A percentile compares a stretch with the other conserved stretches of the same genome.
Conservation (phyloP, 1,140 invertebrate genomes). For the Sitophilus oryzae region DNA sequence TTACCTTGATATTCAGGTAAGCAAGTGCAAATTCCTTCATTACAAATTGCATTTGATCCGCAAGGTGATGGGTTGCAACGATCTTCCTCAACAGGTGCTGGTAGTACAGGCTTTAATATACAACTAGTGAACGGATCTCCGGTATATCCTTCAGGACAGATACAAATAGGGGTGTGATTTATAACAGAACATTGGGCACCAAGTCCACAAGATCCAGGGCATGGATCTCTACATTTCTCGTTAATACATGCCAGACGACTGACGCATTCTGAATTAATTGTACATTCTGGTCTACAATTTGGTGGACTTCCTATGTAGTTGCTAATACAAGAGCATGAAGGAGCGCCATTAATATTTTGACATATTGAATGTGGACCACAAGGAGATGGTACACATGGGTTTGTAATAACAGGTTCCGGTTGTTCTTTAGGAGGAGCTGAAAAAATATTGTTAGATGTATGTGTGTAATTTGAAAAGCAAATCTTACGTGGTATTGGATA, state of each 20-base stretch:
- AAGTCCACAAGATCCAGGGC: slow-evolving; percentile 65
- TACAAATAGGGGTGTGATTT: slow-evolving; percentile 65
- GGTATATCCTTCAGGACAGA: slow-evolving; percentile 60
- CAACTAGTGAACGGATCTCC: slow-evolving; percentile 50
- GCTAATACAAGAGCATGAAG: slow-evolving; percentile 56
- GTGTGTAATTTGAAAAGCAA: neutral
- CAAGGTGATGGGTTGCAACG: slow-evolving; percentile 63
- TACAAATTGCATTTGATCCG: slow-evolving; percentile 57
- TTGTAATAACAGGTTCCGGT: slow-evolving; percentile 28
- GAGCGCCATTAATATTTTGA: slow-evolving; percentile 51
- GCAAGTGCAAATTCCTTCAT: slow-evolving; percentile 58
- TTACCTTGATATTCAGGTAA: slow-evolving; percentile 62
- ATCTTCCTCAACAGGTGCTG: slow-evolving; percentile 42
- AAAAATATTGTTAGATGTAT: slow-evolving; percentile 11
- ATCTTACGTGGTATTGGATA: slow-evolving; percentile 49
- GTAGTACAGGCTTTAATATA: slow-evolving; percentile 37
- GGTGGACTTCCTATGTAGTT: slow-evolving; percentile 60
- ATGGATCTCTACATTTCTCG: slow-evolving; percentile 57
- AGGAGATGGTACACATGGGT: slow-evolving; percentile 69
- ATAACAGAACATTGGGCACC: slow-evolving; percentile 63
- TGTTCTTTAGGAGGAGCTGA: slow-evolving; percentile 31
- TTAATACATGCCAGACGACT: slow-evolving; percentile 58
- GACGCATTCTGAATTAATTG: slow-evolving; percentile 56
- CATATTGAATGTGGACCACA: slow-evolving; percentile 72
- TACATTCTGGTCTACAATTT: slow-evolving; percentile 64